These are phyloP conservation scores for Catharus fuscescens DNA, from an alignment of 2,113 vertebrate species.

Conservation along the genomic window DNA sequence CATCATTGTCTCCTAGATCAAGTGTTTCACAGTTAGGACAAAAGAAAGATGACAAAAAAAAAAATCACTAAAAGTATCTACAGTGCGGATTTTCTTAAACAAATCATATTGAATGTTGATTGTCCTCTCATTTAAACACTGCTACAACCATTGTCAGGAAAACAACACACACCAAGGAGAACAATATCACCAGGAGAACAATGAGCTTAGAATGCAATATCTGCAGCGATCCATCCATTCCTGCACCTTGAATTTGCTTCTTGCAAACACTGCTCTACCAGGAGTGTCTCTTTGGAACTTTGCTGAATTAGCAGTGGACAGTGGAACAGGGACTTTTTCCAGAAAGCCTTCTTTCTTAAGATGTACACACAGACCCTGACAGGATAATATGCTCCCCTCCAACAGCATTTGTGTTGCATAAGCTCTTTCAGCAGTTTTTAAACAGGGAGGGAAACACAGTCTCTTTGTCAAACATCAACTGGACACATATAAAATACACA, in stretches of 20 bases:
- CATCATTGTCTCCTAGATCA: not conserved
- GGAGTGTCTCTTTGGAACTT: not conserved
- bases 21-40: not conserved
- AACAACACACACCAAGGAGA: not conserved
- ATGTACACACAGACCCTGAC: not conserved
- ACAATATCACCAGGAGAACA: too few species aligned
- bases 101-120: not conserved
- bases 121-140: accelerated
- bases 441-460: not conserved
- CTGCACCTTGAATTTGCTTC: not conserved
- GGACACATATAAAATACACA: conserved; percentile 54
- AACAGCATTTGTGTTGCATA: accelerated
- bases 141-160: not conserved
- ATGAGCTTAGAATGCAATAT: not conserved
- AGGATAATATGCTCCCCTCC: not conserved
- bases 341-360: not conserved
- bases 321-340: not conserved
- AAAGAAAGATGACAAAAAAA: not conserved
- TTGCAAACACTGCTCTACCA: not conserved
- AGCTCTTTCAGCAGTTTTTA: conserved; percentile 15
- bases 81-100: not conserved
- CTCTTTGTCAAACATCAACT: conserved; percentile 68
- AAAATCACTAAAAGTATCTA: not conserved
- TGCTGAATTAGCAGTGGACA: not conserved
- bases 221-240: not conserved